Evolutionary conservation across 1,140 invertebrate genomes (phyloP).

Genomic region (Parasteatoda tepidariorum): DNA sequence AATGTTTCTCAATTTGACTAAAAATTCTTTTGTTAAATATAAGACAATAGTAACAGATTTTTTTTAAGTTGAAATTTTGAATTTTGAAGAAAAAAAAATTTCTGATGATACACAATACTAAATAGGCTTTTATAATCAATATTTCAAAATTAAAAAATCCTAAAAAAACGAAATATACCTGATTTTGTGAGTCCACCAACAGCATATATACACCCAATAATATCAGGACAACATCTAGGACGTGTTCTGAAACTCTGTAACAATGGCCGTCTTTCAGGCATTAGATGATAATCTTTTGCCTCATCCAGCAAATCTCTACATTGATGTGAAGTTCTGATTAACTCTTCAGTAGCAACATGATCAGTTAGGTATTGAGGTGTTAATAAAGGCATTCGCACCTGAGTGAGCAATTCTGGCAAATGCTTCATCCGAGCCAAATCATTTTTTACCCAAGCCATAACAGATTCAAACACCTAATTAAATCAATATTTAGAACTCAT

Average conservation of each 20-base stretch:
- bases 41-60: too few species aligned
- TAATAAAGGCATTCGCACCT: slow-evolving; percentile 83
- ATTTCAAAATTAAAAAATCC: background rate
- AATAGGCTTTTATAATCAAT: too few species aligned
- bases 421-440: slow-evolving; percentile 73
- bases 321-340: slow-evolving; percentile 80
- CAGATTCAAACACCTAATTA: slow-evolving; percentile 82
- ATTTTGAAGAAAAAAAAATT: too few species aligned
- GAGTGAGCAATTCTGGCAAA: slow-evolving; percentile 79
- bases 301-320: slow-evolving; percentile 86
- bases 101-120: too few species aligned
- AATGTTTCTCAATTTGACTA: too few species aligned
- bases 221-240: slow-evolving; percentile 80
- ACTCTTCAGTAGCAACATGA: slow-evolving; percentile 83
- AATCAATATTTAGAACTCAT: too few species aligned
- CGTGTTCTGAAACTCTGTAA: slow-evolving; percentile 81
- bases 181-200: slow-evolving; percentile 88
- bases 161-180: slow-evolving; percentile 67
- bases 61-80: too few species aligned
- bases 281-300: slow-evolving; percentile 84
- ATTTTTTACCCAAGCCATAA: slow-evolving; percentile 85
- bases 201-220: slow-evolving; percentile 84
- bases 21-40: too few species aligned
- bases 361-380: slow-evolving; percentile 87
- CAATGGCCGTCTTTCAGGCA: slow-evolving; percentile 83